phyloP scores from a whole-genome alignment of 2,113 vertebrate species.

The Muntiacus reevesi region DNA sequence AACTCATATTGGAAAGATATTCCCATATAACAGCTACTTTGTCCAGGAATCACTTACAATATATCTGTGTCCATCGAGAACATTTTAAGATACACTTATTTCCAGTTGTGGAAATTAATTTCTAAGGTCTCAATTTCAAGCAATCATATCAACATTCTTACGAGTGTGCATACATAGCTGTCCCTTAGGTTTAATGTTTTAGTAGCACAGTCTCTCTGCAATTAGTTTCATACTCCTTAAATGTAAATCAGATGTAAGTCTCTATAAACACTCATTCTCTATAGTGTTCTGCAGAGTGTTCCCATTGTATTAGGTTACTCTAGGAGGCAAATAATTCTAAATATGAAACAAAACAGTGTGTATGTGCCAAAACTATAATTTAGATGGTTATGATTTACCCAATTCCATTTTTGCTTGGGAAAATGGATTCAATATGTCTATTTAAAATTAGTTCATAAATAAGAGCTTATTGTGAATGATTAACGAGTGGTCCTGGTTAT shows the following conservation, averaged over 20 bases:
- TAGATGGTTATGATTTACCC: constrained; percentile 69
- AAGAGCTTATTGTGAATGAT: constrained; percentile 66
- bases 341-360: constrained; percentile 61
- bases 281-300: constrained; percentile 55
- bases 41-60: constrained; percentile 54
- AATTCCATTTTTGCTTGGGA: constrained; percentile 47
- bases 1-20: constrained; percentile 68
- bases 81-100: constrained; percentile 58
- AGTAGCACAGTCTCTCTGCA: constrained; percentile 69
- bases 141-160: constrained; percentile 37
- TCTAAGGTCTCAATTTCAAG: constrained; percentile 58
- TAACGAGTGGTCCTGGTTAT: constrained; percentile 66
- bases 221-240: constrained; percentile 74
- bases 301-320: constrained; percentile 71
- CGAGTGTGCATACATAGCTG: constrained; percentile 20
- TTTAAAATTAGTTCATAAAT: constrained; percentile 72
- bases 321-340: constrained; percentile 67
- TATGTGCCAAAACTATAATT: constrained; percentile 70
- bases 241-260: constrained; percentile 76
- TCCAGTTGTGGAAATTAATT: constrained; percentile 64
- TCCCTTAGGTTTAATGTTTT: constrained; percentile 65
- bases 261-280: constrained; percentile 69
- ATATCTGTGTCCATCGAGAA: constrained; percentile 54
- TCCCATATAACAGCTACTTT: constrained; percentile 67
- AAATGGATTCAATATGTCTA: constrained; percentile 73